Conservation (phyloP, 2,797 vertebrate species). For the Crocidura indochinensis region DNA sequence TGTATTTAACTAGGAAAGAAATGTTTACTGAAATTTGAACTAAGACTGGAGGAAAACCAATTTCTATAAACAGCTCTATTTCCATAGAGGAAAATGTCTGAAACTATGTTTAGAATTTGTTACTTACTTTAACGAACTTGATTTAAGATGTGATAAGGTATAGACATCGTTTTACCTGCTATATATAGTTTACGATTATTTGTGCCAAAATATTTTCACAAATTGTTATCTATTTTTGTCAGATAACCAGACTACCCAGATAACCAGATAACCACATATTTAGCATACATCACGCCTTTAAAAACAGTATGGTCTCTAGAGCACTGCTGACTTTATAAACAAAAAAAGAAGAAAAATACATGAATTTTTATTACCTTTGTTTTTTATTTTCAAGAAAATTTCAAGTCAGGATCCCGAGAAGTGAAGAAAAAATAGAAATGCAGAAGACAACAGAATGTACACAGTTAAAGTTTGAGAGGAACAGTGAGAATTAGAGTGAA, state of each 20-base stretch:
- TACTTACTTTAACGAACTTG: slow-evolving; percentile 40
- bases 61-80: neutral
- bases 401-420: neutral
- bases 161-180: neutral
- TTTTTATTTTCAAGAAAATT: slow-evolving; percentile 2
- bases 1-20: neutral
- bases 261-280: neutral
- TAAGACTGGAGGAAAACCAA: neutral
- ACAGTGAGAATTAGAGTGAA: neutral
- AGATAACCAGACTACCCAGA: too few relatives aligned
- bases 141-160: neutral
- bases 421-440: neutral
- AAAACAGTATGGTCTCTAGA: too few relatives aligned
- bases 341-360: neutral
- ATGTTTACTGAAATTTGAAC: neutral
- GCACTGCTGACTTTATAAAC: too few relatives aligned
- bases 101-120: neutral
- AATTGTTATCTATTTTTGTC: too few relatives aligned
- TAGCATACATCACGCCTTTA: too few relatives aligned
- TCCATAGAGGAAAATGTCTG: neutral
- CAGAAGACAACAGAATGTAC: neutral
- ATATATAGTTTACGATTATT: slow-evolving; percentile 15
- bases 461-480: neutral
- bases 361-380: neutral
- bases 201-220: slow-evolving; percentile 16